These are phyloP conservation scores for Petrocephalus microphthalmus DNA, from an alignment of 2,113 vertebrate genomes.

Conservation along the genomic window DNA sequence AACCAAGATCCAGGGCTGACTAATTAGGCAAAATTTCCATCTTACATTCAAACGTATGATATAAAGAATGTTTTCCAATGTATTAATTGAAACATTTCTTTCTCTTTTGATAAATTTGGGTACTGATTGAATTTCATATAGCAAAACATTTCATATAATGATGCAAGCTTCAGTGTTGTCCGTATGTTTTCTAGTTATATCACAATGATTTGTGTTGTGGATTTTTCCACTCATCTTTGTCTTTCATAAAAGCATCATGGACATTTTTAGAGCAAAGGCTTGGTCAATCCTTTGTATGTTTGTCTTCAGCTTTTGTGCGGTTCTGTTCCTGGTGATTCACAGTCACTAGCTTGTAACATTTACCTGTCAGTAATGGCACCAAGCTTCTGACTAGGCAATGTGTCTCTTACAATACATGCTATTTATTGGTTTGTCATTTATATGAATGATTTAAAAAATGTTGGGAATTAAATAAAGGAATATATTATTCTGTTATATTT, in stretches of 20 bases:
- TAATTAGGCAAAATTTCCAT: slow-evolving; percentile 36
- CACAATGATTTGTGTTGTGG: neutral
- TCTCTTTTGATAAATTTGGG: neutral
- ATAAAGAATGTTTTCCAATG: neutral
- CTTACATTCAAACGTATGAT: slow-evolving; percentile 26
- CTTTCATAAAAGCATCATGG: neutral
- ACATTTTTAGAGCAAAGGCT: neutral
- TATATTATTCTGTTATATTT: neutral
- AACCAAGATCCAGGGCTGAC: slow-evolving; percentile 22
- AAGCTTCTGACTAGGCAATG: neutral
- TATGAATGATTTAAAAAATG: neutral
- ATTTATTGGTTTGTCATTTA: neutral
- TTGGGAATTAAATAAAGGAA: neutral
- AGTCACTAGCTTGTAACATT: neutral
- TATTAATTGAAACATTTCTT: neutral
- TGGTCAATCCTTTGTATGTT: neutral
- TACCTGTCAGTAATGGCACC: neutral
- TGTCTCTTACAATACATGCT: neutral
- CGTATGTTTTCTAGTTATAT: neutral
- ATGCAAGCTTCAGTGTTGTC: neutral
- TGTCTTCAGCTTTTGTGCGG: neutral
- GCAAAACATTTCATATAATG: neutral
- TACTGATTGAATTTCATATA: neutral
- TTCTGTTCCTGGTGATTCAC: neutral
- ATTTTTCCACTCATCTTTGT: neutral